Conservation (phyloP, 2,888 invertebrate species). For the Xestia rhomboidea region DNA sequence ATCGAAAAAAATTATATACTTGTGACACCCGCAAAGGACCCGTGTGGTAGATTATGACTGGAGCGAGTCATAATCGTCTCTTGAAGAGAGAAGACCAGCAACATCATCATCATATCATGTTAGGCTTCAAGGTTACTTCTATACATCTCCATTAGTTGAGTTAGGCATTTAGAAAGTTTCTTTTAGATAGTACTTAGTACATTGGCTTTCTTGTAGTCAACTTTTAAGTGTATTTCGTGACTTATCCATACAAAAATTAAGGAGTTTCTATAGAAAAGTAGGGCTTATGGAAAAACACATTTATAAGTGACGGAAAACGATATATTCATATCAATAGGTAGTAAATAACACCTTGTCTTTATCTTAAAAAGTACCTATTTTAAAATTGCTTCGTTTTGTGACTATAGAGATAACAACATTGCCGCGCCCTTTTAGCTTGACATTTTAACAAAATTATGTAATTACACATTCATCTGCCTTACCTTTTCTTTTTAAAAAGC, state of each 20-base stretch:
- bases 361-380: constrained; percentile 1
- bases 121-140: background rate
- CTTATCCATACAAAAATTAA: background rate
- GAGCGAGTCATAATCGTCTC: background rate
- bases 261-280: background rate
- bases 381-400: constrained; percentile 3
- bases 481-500: background rate
- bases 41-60: background rate
- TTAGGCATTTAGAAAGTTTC: background rate
- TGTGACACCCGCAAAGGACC: background rate
- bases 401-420: constrained; percentile 7
- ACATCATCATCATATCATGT: background rate
- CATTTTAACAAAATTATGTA: background rate
- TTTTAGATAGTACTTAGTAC: background rate
- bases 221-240: background rate
- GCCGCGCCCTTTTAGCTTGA: constrained; percentile 6
- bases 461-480: background rate
- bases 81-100: background rate
- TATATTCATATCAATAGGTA: constrained; percentile 4
- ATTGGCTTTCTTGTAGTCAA: background rate
- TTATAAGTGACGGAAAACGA: background rate
- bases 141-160: background rate
- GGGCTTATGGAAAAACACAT: background rate
- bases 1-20: background rate
- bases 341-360: constrained; percentile 21